phyloP scores from a whole-genome alignment of 2,797 vertebrate genomes.

The Echeneis naucrates region DNA sequence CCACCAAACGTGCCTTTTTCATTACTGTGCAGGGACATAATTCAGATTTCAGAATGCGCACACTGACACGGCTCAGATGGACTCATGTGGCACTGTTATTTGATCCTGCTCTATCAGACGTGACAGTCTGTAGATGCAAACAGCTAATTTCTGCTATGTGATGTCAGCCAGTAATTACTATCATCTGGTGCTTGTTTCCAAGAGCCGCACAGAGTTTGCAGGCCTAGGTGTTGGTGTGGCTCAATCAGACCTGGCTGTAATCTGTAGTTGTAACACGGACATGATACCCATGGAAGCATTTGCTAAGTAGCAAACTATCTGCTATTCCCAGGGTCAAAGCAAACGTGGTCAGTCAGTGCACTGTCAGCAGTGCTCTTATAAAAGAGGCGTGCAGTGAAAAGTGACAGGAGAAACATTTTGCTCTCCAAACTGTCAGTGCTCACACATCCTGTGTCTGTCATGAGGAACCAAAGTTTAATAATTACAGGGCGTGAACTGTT shows the following conservation, averaged over 20 bases:
- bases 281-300: conserved; percentile 66
- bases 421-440: conserved; percentile 42
- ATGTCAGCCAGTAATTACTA: conserved; percentile 72
- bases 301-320: conserved; percentile 74
- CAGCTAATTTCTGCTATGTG: conserved; percentile 67
- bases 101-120: conserved; percentile 63
- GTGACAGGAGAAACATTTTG: conserved; percentile 52
- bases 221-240: conserved; percentile 43
- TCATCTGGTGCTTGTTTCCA: conserved; percentile 71
- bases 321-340: conserved; percentile 48
- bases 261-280: conserved; percentile 50
- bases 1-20: conserved; percentile 75
- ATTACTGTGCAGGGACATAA: conserved; percentile 71
- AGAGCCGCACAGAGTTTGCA: conserved; percentile 41
- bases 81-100: conserved; percentile 60
- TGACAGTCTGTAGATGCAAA: conserved; percentile 64
- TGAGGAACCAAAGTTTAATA: conserved; percentile 47
- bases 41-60: conserved; percentile 70
- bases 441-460: conserved; percentile 56
- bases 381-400: conserved; percentile 62
- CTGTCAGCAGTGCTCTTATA: conserved; percentile 53
- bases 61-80: conserved; percentile 48
- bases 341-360: conserved; percentile 57
- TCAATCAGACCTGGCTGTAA: conserved; percentile 68
- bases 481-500: conserved; percentile 53